Evolutionary conservation across 2,797 vertebrate species (phyloP), one percentile per base, ranked within the genome.

Genomic region (Sebastes cheni): DNA sequence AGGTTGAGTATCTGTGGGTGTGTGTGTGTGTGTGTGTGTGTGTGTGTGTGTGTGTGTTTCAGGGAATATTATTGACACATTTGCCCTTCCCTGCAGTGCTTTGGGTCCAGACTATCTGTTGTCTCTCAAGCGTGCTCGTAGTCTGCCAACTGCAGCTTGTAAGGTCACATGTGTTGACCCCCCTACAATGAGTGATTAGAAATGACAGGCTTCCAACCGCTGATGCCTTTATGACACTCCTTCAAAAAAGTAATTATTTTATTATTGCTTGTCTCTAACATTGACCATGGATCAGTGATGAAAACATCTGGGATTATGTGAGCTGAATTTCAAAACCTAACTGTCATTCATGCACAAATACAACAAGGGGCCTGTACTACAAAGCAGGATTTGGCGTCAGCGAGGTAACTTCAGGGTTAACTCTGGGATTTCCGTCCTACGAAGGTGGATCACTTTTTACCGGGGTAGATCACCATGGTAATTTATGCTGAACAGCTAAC

Each of bases 121-220:
- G 72, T 64, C 23, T 79, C 85, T 93, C 65, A 88, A 86, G 83
- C 69, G 30, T 86, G 82, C 42, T 73, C 14, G 59, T 16, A 30
- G 65, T 72, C 82, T 77, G 79, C 82, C 86, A 79, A 69, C 59
- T 66, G 71, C 25, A 78, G 80, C 88, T 56, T 29, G 72, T 67
- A 67, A 85, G 81, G 89, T 91, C 79, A 75, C 68, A 25, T 79
- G 68, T 79, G 83, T 70, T 90, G 79, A 91, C 75, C 87, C 75
- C 67, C 18, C 56, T 34, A 32, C 75, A 60, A 14, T 42, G 80
- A 72, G 61, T 82, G 85, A 83, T 88, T 75, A 68, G 59, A 82
- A 85, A 65, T 77, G 88, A 90, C 84, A 83, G 72, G 36, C 60
- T 3, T 68, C 2, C 65, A 50, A 3, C 50, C 18, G 18, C 65